Evolutionary conservation across 1,140 invertebrate genomes (phyloP), one percentile per base, ranked within the genome.

Genomic region (Nebria ingens): DNA sequence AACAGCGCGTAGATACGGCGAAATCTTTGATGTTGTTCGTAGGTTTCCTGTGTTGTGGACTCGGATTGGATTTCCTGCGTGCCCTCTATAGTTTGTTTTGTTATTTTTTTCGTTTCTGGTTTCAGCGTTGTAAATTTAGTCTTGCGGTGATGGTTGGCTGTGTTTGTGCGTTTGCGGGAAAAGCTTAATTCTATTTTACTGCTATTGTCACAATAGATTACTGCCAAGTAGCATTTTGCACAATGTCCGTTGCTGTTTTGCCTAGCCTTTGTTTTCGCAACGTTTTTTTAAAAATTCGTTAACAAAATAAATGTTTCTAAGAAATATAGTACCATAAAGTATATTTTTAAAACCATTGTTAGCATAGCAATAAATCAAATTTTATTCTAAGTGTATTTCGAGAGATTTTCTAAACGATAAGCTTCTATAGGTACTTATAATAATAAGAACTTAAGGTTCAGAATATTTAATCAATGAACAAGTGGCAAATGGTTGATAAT

Each of bases 151-250:
- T 9, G 9, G 40, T 45, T 45, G 9, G 17, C 3, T 45, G 40
- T 45, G 15, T 45, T 4, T 45, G 40, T 45, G 40, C 3, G 15
- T 6, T 3, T 11, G 6, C 17, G 40, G 9, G 40, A 12, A 17
- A 17, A 45, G 17, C 40, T 45, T 45, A 45, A 45, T 12, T 45
- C 40, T 45, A 45, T 45, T 45, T 45, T 45, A 45, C 40, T 45
- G 40, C 40, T 45, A 17, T 45, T 45, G 40, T 45, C 40, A 45
- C 40, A 12, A 45, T 45, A 45, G 40, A 45, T 45, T 45, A 45
- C 40, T 17, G 40, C 17, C 9, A 17, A 9, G 40, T 45, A 45
- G 40, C 40, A 34, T n/a, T 34, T 34, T 34, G 25, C 25, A 6
- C 25, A 6, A 6, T n/a, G 25, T 6, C 25, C n/a, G 6, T n/a